Evolutionary conservation across 2,888 invertebrate genomes (phyloP).

Genomic region (Drosophila crucigera): DNA sequence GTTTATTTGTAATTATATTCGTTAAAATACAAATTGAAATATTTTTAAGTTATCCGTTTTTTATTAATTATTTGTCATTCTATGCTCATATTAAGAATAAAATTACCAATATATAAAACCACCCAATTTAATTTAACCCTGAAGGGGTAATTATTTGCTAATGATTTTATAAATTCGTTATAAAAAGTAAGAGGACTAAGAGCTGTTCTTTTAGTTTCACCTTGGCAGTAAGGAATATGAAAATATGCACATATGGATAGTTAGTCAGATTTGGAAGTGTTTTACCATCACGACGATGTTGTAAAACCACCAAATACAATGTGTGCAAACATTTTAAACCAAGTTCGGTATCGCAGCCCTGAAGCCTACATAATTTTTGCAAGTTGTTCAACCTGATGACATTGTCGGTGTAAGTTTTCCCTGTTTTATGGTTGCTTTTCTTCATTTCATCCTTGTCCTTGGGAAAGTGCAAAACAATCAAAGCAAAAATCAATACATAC

Average conservation of each 20-base stretch:
- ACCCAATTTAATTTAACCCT: not conserved
- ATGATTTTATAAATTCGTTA: not conserved
- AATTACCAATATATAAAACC: not conserved
- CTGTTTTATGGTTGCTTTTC: not conserved
- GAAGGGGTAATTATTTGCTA: not conserved
- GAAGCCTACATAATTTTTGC: not conserved
- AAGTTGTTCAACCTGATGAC: constrained; percentile 7
- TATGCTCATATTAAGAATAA: not conserved
- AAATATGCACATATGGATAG: not conserved
- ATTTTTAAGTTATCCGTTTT: not conserved
- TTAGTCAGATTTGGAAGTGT: not conserved
- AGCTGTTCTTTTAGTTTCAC: not conserved
- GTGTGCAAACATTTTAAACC: not conserved
- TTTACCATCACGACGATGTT: not conserved
- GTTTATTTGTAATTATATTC: not conserved
- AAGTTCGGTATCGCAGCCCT: not conserved
- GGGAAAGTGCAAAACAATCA: not conserved
- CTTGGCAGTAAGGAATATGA: not conserved
- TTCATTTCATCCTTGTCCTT: constrained; percentile 2
- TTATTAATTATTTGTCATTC: not conserved
- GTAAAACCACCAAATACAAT: not conserved
- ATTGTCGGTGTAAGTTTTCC: not conserved
- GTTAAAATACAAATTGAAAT: too few species aligned
- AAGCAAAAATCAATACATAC: constrained; percentile 5
- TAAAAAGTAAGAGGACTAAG: not conserved